phyloP scores from a whole-genome alignment of 2,888 invertebrate species.

The Drepanosiphum platanoidis region DNA sequence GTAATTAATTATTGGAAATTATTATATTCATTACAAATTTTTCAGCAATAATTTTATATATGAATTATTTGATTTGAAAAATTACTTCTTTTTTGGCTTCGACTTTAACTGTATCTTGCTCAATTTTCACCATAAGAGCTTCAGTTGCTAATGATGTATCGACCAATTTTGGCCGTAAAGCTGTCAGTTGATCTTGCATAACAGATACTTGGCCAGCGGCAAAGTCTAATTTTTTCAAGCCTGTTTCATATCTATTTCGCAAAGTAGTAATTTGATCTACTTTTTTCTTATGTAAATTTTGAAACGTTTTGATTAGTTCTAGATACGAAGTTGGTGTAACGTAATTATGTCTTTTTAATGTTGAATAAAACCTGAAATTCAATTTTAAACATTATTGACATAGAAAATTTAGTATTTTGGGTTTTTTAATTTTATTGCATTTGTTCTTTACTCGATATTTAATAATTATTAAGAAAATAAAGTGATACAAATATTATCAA shows the following conservation, averaged over 20 bases:
- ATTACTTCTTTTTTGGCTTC: conserved; percentile 91
- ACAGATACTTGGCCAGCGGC: conserved; percentile 77
- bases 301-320: conserved; percentile 88
- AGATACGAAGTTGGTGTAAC: conserved; percentile 94
- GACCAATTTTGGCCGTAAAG: conserved; percentile 87
- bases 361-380: conserved; percentile 74
- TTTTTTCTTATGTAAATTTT: conserved; percentile 77
- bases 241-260: conserved; percentile 82
- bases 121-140: conserved; percentile 94
- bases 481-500: too few species aligned
- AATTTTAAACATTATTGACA: too few species aligned
- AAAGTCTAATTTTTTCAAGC: conserved; percentile 81
- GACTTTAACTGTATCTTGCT: conserved; percentile 93
- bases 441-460: too few species aligned
- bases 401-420: background rate
- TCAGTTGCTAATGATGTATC: conserved; percentile 91
- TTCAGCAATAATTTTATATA: too few species aligned
- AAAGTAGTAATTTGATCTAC: conserved; percentile 79
- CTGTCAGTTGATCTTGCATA: conserved; percentile 90
- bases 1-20: too few species aligned
- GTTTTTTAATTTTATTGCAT: too few species aligned
- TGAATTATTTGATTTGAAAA: conserved; percentile 25
- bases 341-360: conserved; percentile 83
- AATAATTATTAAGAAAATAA: too few species aligned
- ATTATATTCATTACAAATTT: too few species aligned